Evolutionary conservation across 2,797 vertebrate genomes (phyloP), one percentile per base, ranked within the genome.

Genomic region (Bradypus variegatus): DNA sequence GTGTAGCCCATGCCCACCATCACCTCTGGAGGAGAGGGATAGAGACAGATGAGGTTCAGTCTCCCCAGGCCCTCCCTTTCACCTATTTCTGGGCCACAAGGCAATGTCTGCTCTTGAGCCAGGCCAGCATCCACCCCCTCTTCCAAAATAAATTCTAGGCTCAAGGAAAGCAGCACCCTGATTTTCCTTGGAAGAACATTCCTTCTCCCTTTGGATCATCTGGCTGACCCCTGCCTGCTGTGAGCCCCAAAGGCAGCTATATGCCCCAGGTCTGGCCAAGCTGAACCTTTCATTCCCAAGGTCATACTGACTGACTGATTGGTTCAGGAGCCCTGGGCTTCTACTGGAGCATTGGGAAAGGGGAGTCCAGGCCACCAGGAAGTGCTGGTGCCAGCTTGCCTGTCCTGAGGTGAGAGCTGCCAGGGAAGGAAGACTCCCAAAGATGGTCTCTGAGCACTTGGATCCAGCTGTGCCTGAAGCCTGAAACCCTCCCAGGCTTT

Each of bases 1-100:
- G 97, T 97, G 96, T 98, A 99, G 62, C 99, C 99, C 99, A 99
- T 99, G 38, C 98, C 98, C n/a, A 99, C 97, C 98, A 99, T 99
- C 92, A 99, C 98, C 95, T 99, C 99, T 99, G 96, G 25, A 69
- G 31, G 89, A 55, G n/a, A 21, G 38, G 27, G n/a, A 55, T 0
- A 11, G 73, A 87, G 77, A 10, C 76, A 88, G 77, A 92, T 50
- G 91, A 80, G 70, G 41, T 85, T 95, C 86, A 96, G 89, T 70
- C 70, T 86, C 50, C 60, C 25, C 19, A 12, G 67, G n/a, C 81
- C 69, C 41, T 55, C 65, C 62, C 25, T 69, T 23, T 38, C 41
- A 25, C 9, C 64, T 2, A 1, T 88, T 69, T 69, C 38, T 41
- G 12, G 3, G 5, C n/a, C 72, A 53, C 48, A 14, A 3, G 41